These are phyloP conservation scores for Remorina albescens DNA, from an alignment of 2,797 vertebrate species.

Conservation along the genomic window DNA sequence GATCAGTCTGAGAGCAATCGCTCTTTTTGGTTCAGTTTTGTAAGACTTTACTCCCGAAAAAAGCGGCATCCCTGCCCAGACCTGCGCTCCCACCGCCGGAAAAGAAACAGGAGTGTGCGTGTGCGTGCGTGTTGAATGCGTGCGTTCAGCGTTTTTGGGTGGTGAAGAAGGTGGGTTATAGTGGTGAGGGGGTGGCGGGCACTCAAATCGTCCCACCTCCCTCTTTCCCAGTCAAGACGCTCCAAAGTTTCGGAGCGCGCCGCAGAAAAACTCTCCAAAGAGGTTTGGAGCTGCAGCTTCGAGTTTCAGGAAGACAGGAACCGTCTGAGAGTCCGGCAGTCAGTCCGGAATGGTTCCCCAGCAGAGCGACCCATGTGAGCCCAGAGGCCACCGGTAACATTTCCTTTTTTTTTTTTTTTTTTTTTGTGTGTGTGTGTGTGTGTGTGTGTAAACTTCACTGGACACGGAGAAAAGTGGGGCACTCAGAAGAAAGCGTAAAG, in stretches of 20 bases:
- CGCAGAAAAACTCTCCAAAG: constrained; percentile 69
- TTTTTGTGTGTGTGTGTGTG: too few relatives aligned
- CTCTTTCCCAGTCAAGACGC: constrained; percentile 70
- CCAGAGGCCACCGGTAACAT: constrained; percentile 68
- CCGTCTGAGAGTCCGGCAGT: constrained; percentile 35
- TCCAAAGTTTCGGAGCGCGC: constrained; percentile 79
- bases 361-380: constrained; percentile 77
- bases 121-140: constrained; percentile 27
- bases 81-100: constrained; percentile 68
- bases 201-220: constrained; percentile 78
- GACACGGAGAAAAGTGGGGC: constrained; percentile 22
- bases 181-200: constrained; percentile 27
- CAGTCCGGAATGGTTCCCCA: constrained; percentile 83
- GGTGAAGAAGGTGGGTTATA: constrained; percentile 29
- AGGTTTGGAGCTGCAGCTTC: constrained; percentile 50
- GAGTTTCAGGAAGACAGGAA: constrained; percentile 29
- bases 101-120: constrained; percentile 49
- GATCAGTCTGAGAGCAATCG: not conserved
- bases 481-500: constrained; percentile 29
- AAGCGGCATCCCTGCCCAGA: constrained; percentile 65
- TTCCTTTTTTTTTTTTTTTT: constrained; percentile 5
- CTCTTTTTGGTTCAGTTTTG: not conserved
- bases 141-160: constrained; percentile 14
- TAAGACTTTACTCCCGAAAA: constrained; percentile 40
- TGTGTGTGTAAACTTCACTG: constrained; percentile 19